Conservation (phyloP, 2,888 invertebrate species). For the Pelosia muscerda region DNA sequence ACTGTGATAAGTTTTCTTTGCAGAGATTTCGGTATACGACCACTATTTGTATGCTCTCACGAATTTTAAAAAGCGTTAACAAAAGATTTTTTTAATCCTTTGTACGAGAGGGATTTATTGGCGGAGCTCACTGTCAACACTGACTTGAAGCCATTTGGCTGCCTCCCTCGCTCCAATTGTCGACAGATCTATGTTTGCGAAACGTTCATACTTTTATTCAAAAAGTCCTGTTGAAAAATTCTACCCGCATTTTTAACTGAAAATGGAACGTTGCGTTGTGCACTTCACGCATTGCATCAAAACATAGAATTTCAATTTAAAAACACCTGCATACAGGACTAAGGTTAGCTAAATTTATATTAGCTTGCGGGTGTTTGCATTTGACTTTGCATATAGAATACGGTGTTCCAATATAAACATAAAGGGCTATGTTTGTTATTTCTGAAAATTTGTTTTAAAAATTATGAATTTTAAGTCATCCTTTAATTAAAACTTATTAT, state of each 20-base stretch:
- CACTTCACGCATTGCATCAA: constrained; percentile 34
- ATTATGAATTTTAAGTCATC: too few relatives aligned
- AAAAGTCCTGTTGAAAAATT: constrained; percentile 30
- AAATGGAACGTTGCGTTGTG: constrained; percentile 37
- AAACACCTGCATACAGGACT: constrained; percentile 55
- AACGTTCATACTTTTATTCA: constrained; percentile 26
- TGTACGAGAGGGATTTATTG: neutral
- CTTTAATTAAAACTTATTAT: too few relatives aligned
- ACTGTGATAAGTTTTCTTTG: neutral
- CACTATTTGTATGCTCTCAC: neutral
- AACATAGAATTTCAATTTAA: constrained; percentile 67
- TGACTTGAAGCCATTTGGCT: constrained; percentile 22
- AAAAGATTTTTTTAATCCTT: neutral
- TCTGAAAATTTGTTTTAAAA: neutral
- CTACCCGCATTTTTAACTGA: constrained; percentile 39
- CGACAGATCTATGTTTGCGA: constrained; percentile 23
- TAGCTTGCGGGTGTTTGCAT: constrained; percentile 14
- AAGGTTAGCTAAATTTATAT: constrained; percentile 39
- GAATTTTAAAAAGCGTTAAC: neutral
- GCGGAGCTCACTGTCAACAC: constrained; percentile 1
- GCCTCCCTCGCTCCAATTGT: constrained; percentile 9
- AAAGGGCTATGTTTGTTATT: neutral
- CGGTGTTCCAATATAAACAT: constrained; percentile 5
- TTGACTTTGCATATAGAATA: neutral
- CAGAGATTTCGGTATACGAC: neutral